Percentiles rank a stretch among this genome's conserved stretches.
These are phyloP conservation scores for Slavum lentiscoides DNA, from an alignment of 2,888 invertebrate genomes.

Conservation along the genomic window DNA sequence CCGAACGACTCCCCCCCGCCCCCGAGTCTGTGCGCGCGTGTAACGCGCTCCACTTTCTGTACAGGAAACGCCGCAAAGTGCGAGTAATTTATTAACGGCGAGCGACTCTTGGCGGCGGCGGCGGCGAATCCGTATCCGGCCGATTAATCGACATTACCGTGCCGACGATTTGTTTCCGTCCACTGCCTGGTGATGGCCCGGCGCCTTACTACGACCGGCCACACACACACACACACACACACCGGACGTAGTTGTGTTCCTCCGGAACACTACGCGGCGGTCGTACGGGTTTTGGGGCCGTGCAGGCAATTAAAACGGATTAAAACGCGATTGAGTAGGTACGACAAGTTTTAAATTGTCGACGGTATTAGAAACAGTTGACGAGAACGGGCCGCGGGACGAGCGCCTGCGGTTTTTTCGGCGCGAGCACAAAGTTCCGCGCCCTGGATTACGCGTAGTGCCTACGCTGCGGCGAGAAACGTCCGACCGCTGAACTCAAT, in stretches of 20 bases:
- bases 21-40: too few relatives aligned
- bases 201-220: too few relatives aligned
- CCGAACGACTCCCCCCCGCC: too few relatives aligned
- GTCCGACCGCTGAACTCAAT: too few relatives aligned
- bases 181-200: background rate
- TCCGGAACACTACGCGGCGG: background rate
- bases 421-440: too few relatives aligned
- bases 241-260: background rate
- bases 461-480: too few relatives aligned
- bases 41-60: background rate
- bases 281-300: background rate
- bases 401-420: too few relatives aligned
- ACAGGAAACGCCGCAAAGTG: background rate
- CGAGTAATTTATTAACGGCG: conserved; percentile 5
- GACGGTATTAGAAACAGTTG: background rate
- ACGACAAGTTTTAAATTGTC: too few relatives aligned
- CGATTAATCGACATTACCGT: conserved; percentile 31
- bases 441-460: too few relatives aligned
- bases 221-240: too few relatives aligned
- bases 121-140: conserved; percentile 20
- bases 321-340: conserved; percentile 3
- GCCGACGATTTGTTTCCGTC: conserved; percentile 33
- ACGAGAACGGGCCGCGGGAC: background rate
- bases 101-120: background rate
- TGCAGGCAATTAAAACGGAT: conserved; percentile 21